A percentile compares a stretch with the other conserved stretches of the same genome.
phyloP scores from a whole-genome alignment of 2,797 vertebrate genomes.

The Lycodopsis pacificus region DNA sequence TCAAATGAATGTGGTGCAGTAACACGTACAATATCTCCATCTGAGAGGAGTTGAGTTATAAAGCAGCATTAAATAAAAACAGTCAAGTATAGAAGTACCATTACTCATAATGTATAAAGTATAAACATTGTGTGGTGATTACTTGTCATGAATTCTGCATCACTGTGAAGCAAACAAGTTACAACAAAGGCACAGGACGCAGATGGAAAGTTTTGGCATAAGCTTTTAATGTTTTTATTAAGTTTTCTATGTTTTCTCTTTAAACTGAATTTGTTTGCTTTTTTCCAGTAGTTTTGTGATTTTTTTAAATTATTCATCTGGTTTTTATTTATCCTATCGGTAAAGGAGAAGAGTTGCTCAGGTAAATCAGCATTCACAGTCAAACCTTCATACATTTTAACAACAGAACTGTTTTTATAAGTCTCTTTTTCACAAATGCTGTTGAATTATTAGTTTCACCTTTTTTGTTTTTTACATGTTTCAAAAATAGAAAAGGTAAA shows the following conservation, averaged over 20 bases:
- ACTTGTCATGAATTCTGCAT: background rate
- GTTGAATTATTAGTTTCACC: conserved; percentile 79
- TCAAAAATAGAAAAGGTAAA: conserved; percentile 88
- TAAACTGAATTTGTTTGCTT: conserved; percentile 76
- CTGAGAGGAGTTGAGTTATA: too few relatives aligned
- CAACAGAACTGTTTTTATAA: conserved; percentile 78
- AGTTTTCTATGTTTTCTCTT: conserved; percentile 79
- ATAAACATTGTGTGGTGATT: background rate
- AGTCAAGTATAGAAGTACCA: background rate
- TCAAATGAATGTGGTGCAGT: too few relatives aligned
- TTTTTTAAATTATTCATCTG: conserved; percentile 50
- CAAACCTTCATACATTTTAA: conserved; percentile 84
- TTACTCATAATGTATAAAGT: background rate
- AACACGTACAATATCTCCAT: too few relatives aligned
- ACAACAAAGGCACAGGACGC: conserved; percentile 64
- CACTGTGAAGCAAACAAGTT: background rate
- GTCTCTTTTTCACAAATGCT: conserved; percentile 84
- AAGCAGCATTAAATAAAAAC: too few relatives aligned
- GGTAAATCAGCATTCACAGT: conserved; percentile 87
- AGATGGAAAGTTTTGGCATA: conserved; percentile 78
- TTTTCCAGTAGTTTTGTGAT: conserved; percentile 65
- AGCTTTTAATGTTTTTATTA: conserved; percentile 85
- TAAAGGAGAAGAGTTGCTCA: conserved; percentile 83
- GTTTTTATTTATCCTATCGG: conserved; percentile 78
- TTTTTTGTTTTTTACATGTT: conserved; percentile 83